These are phyloP conservation scores for Rhinatrema bivittatum DNA, from an alignment of 2,797 vertebrate species.

Conservation along the genomic window DNA sequence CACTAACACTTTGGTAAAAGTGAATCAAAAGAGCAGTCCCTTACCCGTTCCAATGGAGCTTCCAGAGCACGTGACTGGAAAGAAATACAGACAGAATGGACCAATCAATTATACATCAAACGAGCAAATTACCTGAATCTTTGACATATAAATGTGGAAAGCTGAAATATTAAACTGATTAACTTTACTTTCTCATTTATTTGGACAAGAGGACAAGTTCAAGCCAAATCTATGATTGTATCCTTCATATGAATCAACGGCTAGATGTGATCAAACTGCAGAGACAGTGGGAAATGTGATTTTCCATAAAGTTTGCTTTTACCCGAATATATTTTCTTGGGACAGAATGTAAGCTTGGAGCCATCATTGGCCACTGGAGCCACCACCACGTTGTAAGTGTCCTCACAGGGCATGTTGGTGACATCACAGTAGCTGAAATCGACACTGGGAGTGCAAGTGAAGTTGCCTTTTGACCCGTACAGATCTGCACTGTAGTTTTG, in stretches of 20 bases:
- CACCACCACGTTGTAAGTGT: constrained; percentile 67
- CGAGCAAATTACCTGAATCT: too few relatives aligned
- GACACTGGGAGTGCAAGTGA: constrained; percentile 56
- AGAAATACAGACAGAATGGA: constrained; percentile 21
- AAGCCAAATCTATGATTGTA: too few relatives aligned
- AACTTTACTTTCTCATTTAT: too few relatives aligned
- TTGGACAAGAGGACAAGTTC: too few relatives aligned
- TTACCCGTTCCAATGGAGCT: constrained; percentile 76
- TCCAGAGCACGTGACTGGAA: constrained; percentile 79
- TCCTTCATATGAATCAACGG: too few relatives aligned
- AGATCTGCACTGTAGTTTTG: constrained; percentile 59
- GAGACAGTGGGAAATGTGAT: too few relatives aligned
- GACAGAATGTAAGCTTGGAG: constrained; percentile 66
- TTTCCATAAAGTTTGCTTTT: too few relatives aligned
- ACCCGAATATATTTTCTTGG: constrained; percentile 82
- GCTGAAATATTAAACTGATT: too few relatives aligned
- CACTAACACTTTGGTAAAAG: not conserved
- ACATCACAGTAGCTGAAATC: constrained; percentile 70
- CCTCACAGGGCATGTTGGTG: constrained; percentile 63
- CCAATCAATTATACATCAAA: too few relatives aligned
- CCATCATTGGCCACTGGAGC: constrained; percentile 63
- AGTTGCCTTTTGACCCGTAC: constrained; percentile 55
- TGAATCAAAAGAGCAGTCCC: constrained; percentile 27
- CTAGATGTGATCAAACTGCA: too few relatives aligned
- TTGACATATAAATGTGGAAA: too few relatives aligned